These are phyloP conservation scores for Perodicticus potto DNA, from an alignment of 2,797 vertebrate genomes.

Conservation along the genomic window DNA sequence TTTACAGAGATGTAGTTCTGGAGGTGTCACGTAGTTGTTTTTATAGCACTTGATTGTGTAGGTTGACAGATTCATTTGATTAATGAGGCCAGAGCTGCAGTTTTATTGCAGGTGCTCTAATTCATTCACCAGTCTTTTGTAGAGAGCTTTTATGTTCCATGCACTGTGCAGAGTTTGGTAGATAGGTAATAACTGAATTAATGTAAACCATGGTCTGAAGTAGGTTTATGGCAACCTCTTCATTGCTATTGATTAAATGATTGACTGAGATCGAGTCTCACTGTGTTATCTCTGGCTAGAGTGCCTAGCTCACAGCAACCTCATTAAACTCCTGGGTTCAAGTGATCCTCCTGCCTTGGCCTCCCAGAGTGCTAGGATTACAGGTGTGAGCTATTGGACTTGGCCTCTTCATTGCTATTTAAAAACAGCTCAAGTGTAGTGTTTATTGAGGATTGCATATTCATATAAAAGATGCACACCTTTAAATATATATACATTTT, in stretches of 20 bases:
- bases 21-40: slow-evolving; percentile 32
- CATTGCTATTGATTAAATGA: neutral
- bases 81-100: slow-evolving; percentile 38
- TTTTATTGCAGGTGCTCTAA: slow-evolving; percentile 23
- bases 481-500: slow-evolving; percentile 31
- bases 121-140: slow-evolving; percentile 14
- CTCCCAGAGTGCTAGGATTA: too few relatives aligned
- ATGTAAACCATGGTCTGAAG: slow-evolving; percentile 4
- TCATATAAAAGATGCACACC: slow-evolving; percentile 7
- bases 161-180: neutral
- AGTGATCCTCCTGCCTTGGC: too few relatives aligned
- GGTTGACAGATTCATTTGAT: slow-evolving; percentile 48
- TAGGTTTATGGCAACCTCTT: slow-evolving; percentile 38
- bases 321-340: too few relatives aligned
- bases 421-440: slow-evolving; percentile 37
- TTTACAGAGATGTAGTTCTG: slow-evolving; percentile 51
- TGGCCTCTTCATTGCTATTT: slow-evolving; percentile 6
- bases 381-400: too few relatives aligned
- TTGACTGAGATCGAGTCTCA: too few relatives aligned
- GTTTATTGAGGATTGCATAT: slow-evolving; percentile 50
- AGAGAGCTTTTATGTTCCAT: neutral
- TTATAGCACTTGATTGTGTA: slow-evolving; percentile 20
- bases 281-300: too few relatives aligned
- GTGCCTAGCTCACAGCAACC: too few relatives aligned
- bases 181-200: neutral